Evolutionary conservation across 2,113 vertebrate genomes (phyloP).

Genomic region (Rhinoptilus africanus): DNA sequence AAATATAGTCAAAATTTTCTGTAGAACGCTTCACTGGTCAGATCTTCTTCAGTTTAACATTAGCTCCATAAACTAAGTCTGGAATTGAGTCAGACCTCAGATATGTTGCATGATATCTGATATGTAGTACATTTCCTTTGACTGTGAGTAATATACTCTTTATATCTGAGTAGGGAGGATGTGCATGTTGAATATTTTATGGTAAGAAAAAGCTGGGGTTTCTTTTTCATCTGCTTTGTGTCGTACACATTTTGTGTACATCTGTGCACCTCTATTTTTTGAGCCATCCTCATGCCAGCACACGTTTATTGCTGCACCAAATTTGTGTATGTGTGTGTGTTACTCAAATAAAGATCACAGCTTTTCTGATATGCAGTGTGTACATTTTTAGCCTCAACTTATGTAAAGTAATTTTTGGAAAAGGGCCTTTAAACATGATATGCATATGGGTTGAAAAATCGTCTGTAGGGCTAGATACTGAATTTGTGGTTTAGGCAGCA

Average conservation of each 20-base stretch:
- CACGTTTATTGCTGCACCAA: constrained; percentile 20
- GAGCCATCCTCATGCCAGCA: constrained; percentile 32
- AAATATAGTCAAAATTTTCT: background rate
- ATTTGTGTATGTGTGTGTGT: constrained; percentile 1
- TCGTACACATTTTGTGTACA: constrained; percentile 47
- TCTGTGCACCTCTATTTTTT: constrained; percentile 26
- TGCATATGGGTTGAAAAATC: constrained; percentile 66
- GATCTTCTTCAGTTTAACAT: background rate
- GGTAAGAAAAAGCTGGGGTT: constrained; percentile 21
- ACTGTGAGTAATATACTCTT: background rate
- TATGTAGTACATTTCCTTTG: background rate
- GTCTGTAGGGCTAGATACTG: background rate
- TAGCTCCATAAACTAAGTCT: background rate
- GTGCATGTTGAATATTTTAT: constrained; percentile 23
- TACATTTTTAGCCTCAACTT: constrained; percentile 53
- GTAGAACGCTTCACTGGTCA: background rate
- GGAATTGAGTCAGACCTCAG: background rate
- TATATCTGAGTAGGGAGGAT: background rate
- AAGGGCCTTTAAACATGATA: constrained; percentile 15
- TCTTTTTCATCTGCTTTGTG: constrained; percentile 33
- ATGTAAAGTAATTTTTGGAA: constrained; percentile 33
- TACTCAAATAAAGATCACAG: constrained; percentile 24
- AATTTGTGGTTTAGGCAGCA: background rate
- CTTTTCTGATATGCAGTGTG: constrained; percentile 29
- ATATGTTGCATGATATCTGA: background rate